phyloP scores from a whole-genome alignment of 2,113 vertebrate genomes.

The Psettodes erumei region DNA sequence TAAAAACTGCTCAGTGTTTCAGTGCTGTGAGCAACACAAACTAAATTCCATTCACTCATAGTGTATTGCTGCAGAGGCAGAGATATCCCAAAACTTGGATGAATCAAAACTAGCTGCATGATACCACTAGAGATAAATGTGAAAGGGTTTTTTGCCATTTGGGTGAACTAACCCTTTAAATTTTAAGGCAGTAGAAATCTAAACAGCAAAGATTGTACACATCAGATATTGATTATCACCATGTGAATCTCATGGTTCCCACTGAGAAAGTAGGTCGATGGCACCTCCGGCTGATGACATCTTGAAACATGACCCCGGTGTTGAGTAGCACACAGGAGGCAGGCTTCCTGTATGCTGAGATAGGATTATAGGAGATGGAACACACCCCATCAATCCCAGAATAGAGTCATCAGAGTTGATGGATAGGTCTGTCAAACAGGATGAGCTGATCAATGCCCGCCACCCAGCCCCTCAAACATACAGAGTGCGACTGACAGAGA shows the following conservation, averaged over 20 bases:
- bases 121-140: neutral
- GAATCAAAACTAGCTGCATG: neutral
- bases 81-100: neutral
- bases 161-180: neutral
- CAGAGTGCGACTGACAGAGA: slow-evolving; percentile 35
- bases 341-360: slow-evolving; percentile 47
- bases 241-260: neutral
- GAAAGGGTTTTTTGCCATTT: neutral
- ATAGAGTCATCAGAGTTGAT: slow-evolving; percentile 55
- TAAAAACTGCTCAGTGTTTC: neutral
- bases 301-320: slow-evolving; percentile 25
- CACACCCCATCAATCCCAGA: slow-evolving; percentile 46
- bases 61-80: neutral
- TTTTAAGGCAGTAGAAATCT: neutral
- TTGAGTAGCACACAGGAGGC: slow-evolving; percentile 2
- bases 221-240: neutral
- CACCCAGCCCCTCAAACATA: slow-evolving; percentile 53
- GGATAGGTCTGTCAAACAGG: slow-evolving; percentile 54
- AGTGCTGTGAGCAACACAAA: neutral
- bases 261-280: neutral
- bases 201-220: neutral
- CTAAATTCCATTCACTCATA: neutral
- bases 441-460: slow-evolving; percentile 67
- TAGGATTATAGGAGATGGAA: slow-evolving; percentile 45
- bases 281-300: slow-evolving; percentile 19